Percentiles rank a stretch among this genome's conserved stretches.
Evolutionary conservation across 2,888 invertebrate genomes (phyloP).

Genomic region (Hypselothyrea guttata): DNA sequence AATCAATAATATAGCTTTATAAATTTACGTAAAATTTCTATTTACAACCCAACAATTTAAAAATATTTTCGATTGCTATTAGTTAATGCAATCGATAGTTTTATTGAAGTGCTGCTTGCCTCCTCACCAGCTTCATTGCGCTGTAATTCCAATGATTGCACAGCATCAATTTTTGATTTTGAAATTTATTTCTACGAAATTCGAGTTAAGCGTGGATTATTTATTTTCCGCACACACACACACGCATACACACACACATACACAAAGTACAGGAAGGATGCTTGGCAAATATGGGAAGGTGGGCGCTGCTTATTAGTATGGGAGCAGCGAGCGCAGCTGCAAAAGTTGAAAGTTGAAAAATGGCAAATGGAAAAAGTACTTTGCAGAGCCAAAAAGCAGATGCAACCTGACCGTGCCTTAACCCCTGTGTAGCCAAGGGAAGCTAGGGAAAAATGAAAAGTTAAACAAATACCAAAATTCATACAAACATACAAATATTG

Average conservation of each 20-base stretch:
- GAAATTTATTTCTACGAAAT: constrained; percentile 1
- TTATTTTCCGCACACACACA: background rate
- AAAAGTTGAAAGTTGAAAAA: constrained; percentile 52
- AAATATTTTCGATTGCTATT: too few species aligned
- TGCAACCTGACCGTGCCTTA: constrained; percentile 21
- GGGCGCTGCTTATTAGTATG: constrained; percentile 15
- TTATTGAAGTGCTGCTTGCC: too few species aligned
- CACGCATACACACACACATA: background rate
- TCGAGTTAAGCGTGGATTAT: background rate
- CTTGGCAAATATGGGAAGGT: background rate
- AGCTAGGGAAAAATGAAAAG: background rate
- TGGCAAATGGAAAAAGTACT: constrained; percentile 14
- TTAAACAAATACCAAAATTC: constrained; percentile 1
- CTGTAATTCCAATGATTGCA: background rate
- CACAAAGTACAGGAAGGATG: background rate
- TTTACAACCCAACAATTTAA: too few species aligned
- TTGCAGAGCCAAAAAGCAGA: constrained; percentile 8
- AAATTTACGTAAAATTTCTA: too few species aligned
- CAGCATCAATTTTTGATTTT: background rate
- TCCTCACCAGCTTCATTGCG: too few species aligned
- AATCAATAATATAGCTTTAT: too few species aligned
- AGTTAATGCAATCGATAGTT: too few species aligned
- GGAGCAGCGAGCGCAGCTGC: constrained; percentile 22
- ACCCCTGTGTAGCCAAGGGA: constrained; percentile 12
- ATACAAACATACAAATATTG: background rate